phyloP scores from a whole-genome alignment of 2,113 vertebrate species.

The Cochlearius cochlearius region DNA sequence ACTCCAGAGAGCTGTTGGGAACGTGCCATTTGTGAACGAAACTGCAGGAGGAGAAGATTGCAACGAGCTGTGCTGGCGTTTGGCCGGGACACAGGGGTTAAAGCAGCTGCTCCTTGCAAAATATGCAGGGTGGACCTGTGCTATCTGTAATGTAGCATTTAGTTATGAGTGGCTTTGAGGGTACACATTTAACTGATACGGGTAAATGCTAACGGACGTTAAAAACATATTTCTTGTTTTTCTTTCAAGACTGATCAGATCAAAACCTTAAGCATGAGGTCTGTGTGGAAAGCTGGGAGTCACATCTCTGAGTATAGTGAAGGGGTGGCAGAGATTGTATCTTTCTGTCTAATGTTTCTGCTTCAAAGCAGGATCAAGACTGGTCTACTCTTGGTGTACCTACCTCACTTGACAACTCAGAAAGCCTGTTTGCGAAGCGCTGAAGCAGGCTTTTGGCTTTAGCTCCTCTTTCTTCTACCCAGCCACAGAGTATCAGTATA shows the following conservation, averaged over 20 bases:
- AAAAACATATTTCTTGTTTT: neutral
- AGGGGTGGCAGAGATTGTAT: neutral
- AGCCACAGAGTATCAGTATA: neutral
- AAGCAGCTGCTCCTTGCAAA: neutral
- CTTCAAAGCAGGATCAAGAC: neutral
- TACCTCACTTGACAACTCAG: neutral
- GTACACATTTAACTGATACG: neutral
- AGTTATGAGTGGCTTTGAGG: neutral
- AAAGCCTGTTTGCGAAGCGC: neutral
- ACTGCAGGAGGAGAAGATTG: neutral
- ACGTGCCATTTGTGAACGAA: neutral
- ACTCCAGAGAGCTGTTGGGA: neutral
- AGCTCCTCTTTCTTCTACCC: neutral
- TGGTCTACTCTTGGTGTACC: neutral
- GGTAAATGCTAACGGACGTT: neutral
- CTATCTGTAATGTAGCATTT: neutral
- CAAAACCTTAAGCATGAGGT: neutral
- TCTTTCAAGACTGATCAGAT: neutral
- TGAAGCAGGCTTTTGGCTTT: neutral
- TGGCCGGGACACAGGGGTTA: neutral
- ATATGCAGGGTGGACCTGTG: neutral
- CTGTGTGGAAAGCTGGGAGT: neutral
- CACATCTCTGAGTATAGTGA: neutral
- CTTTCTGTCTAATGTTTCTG: neutral
- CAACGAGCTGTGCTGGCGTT: neutral